These are phyloP conservation scores for Arvicanthis niloticus DNA, from an alignment of 2,113 vertebrate species.

Conservation along the genomic window DNA sequence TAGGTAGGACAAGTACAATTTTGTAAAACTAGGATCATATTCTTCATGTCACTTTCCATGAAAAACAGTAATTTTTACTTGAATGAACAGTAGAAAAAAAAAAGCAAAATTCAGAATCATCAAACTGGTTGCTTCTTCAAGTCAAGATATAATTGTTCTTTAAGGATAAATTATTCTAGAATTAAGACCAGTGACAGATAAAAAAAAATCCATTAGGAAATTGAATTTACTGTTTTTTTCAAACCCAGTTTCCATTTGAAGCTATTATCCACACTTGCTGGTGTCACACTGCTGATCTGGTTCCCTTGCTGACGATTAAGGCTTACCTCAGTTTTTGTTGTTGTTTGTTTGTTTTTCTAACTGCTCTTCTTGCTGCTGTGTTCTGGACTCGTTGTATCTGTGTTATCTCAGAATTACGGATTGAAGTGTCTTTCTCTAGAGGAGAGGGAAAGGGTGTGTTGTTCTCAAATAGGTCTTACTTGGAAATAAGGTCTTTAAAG, in stretches of 20 bases:
- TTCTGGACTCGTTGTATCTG: background rate
- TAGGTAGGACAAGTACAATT: background rate
- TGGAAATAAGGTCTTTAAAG: background rate
- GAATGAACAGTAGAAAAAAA: slow-evolving; percentile 20
- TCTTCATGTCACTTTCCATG: background rate
- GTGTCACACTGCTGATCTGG: background rate
- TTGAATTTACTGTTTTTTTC: background rate
- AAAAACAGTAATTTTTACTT: slow-evolving; percentile 30
- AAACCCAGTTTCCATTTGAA: background rate
- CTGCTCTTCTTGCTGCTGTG: background rate
- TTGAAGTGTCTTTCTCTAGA: background rate
- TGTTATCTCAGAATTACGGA: background rate
- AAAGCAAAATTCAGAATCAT: slow-evolving; percentile 48
- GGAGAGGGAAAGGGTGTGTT: background rate
- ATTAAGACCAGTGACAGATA: slow-evolving; percentile 4
- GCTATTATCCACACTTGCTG: background rate
- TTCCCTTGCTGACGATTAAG: rapidly evolving
- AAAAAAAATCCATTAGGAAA: slow-evolving; percentile 3
- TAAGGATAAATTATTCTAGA: slow-evolving; percentile 45
- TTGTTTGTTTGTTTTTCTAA: no score
- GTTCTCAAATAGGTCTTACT: background rate
- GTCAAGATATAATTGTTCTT: slow-evolving; percentile 21
- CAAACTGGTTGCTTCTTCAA: slow-evolving; percentile 9
- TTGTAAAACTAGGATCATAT: background rate
- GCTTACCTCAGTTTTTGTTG: no score